A percentile compares a stretch with the other conserved stretches of the same genome.
phyloP scores from a whole-genome alignment of 2,113 vertebrate species.

The mouse (Mus musculus) region GRCm39 chr17:46737001-46737500 shows the following conservation, averaged over 20 bases:
- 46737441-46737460: constrained; percentile 40
- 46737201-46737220: neutral
- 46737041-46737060: neutral
- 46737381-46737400: neutral
- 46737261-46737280: neutral
- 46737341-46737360: constrained; percentile 4
- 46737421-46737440: neutral
- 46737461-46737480: neutral
- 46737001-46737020: neutral
- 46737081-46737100: neutral
- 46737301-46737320: constrained; percentile 28
- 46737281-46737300: neutral
- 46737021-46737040: neutral
- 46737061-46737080: neutral
- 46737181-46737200: neutral
- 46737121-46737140: neutral
- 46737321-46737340: neutral
- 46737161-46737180: neutral
- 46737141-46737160: neutral
- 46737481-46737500: constrained; percentile 7
- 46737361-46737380: neutral
- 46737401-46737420: neutral
- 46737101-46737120: neutral
- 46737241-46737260: neutral
- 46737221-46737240: neutral